Conservation (phyloP, 2,888 invertebrate species). For the Parnassius smintheus region DNA sequence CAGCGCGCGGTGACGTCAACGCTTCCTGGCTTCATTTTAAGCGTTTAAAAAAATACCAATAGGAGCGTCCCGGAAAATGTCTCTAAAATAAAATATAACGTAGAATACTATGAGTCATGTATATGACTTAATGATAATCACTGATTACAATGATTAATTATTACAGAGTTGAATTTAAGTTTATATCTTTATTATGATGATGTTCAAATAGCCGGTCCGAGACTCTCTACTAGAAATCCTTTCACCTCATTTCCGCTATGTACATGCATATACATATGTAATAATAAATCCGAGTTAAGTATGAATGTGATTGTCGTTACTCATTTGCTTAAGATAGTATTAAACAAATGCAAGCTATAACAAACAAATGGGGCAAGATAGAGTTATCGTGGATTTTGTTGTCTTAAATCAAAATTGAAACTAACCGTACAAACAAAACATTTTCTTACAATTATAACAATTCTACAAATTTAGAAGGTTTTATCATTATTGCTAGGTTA, state of each 20-base stretch:
- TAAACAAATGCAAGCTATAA: slow-evolving; percentile 32
- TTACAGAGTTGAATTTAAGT: too few relatives aligned
- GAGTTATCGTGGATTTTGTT: slow-evolving; percentile 18
- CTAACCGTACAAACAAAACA: too few relatives aligned
- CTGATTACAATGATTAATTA: too few relatives aligned
- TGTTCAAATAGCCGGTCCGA: too few relatives aligned
- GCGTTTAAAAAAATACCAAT: slow-evolving; percentile 32
- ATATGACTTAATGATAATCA: slow-evolving; percentile 19
- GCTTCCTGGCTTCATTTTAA: slow-evolving; percentile 35
- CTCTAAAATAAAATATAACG: slow-evolving; percentile 20
- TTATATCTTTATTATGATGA: too few relatives aligned
- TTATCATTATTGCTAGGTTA: too few relatives aligned
- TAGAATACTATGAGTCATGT: slow-evolving; percentile 25
- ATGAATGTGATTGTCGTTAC: slow-evolving; percentile 15
- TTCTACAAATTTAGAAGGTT: too few relatives aligned
- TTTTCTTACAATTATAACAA: too few relatives aligned
- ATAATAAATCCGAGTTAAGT: background rate
- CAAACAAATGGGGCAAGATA: slow-evolving; percentile 25
- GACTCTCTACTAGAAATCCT: too few relatives aligned
- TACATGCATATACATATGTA: too few relatives aligned
- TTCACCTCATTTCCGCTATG: too few relatives aligned
- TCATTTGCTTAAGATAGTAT: slow-evolving; percentile 41
- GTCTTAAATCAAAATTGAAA: too few relatives aligned
- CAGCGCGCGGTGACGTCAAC: slow-evolving; percentile 37
- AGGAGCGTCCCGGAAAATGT: slow-evolving; percentile 16